Base-by-base conservation (phyloP, 2,113 vertebrate genomes). In the Parus major region DNA sequence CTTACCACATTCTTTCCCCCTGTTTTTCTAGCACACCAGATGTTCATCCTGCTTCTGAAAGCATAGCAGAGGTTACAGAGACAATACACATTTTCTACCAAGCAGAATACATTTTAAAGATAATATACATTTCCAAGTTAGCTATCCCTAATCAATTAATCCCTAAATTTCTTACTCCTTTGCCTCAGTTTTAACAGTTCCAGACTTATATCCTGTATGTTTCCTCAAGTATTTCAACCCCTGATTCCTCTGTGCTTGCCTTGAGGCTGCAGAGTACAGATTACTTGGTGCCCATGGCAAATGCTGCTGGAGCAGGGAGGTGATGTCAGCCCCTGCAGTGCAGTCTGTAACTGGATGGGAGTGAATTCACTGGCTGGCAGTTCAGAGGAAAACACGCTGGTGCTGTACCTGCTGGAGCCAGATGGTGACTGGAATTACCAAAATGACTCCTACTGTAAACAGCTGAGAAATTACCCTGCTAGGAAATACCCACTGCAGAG, bases 351-450 rank as follows among this genome's bases (percentile, higher is more conserved):
- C 91, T 84, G 49, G 71, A 85, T 93, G 50, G 61, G 91, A 68
- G 85, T 91, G 94, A 96, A 83, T 93, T 91, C 86, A 78, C 93
- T 94, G 64, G n/a, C 66, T 65, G 55, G 56, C 39, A 84, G 49
- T 82, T 93, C 63, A 79, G 44, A 65, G 82, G 64, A 63, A 60
- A 81, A 92, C 63, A 16, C 10, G 21, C 92, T 93, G 89, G 57
- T 78, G 46, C 10, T 22, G 14, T 61, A 80, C 79, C 96, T 95
- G 42, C 10, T 41, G 73, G 78, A 94, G 68, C 88, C 97, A 97
- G 93, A 94, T 92, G 95, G 94, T 47, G 87, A 76, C 55, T 73
- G 76, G 72, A 90, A 72, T 96, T 95, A 92, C 92, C 94, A 84
- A 96, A 96, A 87, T 68, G 19, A 60, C 13, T 31, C 5, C 1